Evolutionary conservation across 2,113 vertebrate genomes (phyloP), one percentile per base, ranked within the genome.

Genomic region (Mixornis gularis): DNA sequence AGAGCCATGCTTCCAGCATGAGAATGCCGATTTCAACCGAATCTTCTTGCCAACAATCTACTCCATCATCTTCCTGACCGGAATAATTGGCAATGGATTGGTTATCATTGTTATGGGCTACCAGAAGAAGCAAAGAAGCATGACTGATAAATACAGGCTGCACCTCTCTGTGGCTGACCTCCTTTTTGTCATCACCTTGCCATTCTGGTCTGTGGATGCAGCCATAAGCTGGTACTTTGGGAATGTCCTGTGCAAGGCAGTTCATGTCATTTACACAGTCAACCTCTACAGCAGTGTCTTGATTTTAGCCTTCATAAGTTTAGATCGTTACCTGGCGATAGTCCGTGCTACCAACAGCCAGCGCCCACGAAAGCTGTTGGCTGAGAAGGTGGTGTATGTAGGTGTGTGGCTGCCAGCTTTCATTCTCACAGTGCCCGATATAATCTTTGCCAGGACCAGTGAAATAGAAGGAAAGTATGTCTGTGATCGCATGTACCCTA

Each of bases 141-240:
- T 99, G 99, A 99, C 99, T 0, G 99, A 99, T 96, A 99, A 99
- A 93, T 99, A 99, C 96, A 97, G 99, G 86, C 97, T 99, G 36
- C 99, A 99, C 78, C 98, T 99, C 65, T 99, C 99, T 0, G 98
- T 99, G 78, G 99, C 99, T 6, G 99, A 99, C 86, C 98, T 99
- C 30, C 97, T 99, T 48, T 98, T 99, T 9, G 98, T 99, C 76
- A 90, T 99, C 96, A 99, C 98, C 2, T 98, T 99, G 76, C 99
- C 99, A 8, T 99, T 99, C 97, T 99, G 99, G 99, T 99, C 99
- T 2, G 98, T 99, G 71, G 99, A 99, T 51, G 99, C 98, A 0
- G 98, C 97, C 72, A 98, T 97, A 49, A 95, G 86, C 89, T 99
- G 99, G 99, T 98, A 98, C 96, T 99, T 99, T 4, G 99, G 99